Evolutionary conservation across 1,140 invertebrate species (phyloP), one percentile per base, ranked within the genome.

Genomic region (Rhopalosiphum padi): DNA sequence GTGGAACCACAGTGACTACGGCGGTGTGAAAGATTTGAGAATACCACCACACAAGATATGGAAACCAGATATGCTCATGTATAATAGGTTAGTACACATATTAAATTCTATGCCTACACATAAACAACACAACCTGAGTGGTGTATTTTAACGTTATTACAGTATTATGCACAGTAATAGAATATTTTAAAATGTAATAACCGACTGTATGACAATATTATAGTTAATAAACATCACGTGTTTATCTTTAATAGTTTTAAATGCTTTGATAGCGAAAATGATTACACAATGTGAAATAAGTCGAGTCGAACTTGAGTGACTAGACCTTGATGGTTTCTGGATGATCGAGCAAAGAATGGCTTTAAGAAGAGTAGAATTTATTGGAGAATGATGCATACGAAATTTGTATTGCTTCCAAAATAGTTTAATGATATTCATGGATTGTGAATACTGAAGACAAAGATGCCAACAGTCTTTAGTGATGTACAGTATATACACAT

Each of bases 11-110:
- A 97, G 97, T 93, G 98, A 99, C 95, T 99, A 98, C 95, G 99
- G 98, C 85, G 98, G 98, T 92, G 98, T 99, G n/a, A 97, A 97
- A 95, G 98, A 99, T 95, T 97, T 99, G 94, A 96, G 99, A 95
- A 99, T 99, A 96, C 98, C 99, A 94, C 98, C 98, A 93, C 97
- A 98, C 95, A 97, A 98, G 95, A 97, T 99, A 95, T 99, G 99
- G 99, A 99, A 99, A 96, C 99, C 99, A 94, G 99, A 99, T 96
- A 98, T 99, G 94, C 98, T 99, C 95, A 99, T 99, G 97, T 99
- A 99, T 96, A 99, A 99, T 97, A 99, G 98, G 98, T 99, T 96
- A 95, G 94, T 90, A 53, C 90, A 77, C 60, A 68, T 68, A 77
- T n/a, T 77, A 77, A 77, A 18, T 4, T 21, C 6, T 77, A 43